Percentiles rank a stretch among this genome's conserved stretches.
Conservation (phyloP, 2,888 invertebrate genomes). For the Globia sparganii region DNA sequence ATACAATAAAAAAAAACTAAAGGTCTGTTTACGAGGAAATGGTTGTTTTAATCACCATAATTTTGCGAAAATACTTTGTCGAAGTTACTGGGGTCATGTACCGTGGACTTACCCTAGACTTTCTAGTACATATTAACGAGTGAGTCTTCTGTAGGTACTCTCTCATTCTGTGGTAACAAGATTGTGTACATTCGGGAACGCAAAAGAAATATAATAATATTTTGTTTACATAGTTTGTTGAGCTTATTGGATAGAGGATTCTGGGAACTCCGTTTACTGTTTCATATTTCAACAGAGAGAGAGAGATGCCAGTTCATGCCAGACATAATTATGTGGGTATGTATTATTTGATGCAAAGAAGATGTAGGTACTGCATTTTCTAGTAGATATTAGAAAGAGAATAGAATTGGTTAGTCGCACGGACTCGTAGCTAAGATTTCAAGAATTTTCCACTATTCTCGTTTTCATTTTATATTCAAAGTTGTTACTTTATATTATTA, state of each 20-base stretch:
- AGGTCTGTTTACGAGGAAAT: no score
- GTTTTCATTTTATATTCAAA: not conserved
- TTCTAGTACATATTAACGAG: not conserved
- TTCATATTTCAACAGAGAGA: conserved; percentile 14
- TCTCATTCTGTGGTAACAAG: not conserved
- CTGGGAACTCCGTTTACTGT: conserved; percentile 33
- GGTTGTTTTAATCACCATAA: no score
- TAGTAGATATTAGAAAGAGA: not conserved
- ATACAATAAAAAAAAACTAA: no score
- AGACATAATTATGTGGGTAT: not conserved
- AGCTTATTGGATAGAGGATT: conserved; percentile 31
- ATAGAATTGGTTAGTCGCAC: not conserved
- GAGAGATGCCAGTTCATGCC: not conserved
- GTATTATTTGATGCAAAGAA: conserved; percentile 13
- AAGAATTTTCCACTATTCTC: not conserved
- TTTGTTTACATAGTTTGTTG: conserved; percentile 42
- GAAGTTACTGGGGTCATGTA: no score
- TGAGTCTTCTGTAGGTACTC: conserved; percentile 11
- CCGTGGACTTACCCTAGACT: no score
- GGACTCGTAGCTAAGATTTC: not conserved
- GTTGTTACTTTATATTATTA: not conserved
- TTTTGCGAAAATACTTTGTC: no score
- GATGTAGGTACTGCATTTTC: not conserved
- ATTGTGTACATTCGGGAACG: conserved; percentile 23
- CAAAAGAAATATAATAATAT: conserved; percentile 39